These are phyloP conservation scores for Acrocyrtus sp. DNA, from an alignment of 2,888 invertebrate species.

Conservation along the genomic window DNA sequence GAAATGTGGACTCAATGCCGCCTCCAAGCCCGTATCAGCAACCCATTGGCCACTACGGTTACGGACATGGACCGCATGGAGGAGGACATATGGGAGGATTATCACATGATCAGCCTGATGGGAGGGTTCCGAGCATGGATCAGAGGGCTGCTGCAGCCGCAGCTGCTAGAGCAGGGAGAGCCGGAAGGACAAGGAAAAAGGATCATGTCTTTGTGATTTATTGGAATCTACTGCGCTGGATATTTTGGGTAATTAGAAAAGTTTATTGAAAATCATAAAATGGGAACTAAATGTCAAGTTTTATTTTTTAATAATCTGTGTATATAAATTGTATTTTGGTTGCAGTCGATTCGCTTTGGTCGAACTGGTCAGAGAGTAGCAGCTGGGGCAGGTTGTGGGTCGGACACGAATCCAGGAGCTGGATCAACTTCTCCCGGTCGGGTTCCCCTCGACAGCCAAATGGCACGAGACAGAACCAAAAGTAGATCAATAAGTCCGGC, in stretches of 20 bases:
- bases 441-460: constrained; percentile 63
- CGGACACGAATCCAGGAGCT: constrained; percentile 60
- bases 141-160: constrained; percentile 44
- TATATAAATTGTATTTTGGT: constrained; percentile 5
- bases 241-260: constrained; percentile 62
- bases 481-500: constrained; percentile 62
- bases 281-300: no score
- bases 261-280: neutral
- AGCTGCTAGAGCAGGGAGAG: constrained; percentile 40
- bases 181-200: constrained; percentile 62
- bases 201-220: constrained; percentile 63
- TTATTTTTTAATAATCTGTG: neutral
- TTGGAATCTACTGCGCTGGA: constrained; percentile 63
- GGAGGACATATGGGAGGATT: constrained; percentile 36
- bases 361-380: constrained; percentile 62
- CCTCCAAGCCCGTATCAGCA: constrained; percentile 63
- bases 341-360: constrained; percentile 61
- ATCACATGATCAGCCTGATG: constrained; percentile 55
- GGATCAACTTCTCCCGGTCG: constrained; percentile 55
- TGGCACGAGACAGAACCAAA: constrained; percentile 63
- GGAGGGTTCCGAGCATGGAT: constrained; percentile 55
- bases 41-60: constrained; percentile 48
- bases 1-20: constrained; percentile 63
- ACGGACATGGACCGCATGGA: constrained; percentile 43
- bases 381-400: constrained; percentile 63